These are phyloP conservation scores for Calliopum simillimum DNA, from an alignment of 2,888 invertebrate species.

Conservation along the genomic window DNA sequence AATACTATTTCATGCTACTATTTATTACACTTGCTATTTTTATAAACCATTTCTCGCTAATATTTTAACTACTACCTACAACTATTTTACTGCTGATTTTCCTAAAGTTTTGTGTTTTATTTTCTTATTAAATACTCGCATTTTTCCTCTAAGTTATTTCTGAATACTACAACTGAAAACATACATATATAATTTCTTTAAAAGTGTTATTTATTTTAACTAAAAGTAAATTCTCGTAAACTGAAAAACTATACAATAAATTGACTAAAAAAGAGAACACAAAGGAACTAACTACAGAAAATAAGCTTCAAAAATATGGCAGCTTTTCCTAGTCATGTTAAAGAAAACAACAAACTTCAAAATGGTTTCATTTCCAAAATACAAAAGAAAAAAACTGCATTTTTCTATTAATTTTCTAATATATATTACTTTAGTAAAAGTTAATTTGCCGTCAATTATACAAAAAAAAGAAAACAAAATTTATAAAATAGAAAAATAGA, in stretches of 20 bases:
- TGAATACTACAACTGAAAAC: background rate
- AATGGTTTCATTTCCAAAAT: conserved; percentile 15
- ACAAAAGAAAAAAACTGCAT: background rate
- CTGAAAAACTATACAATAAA: conserved; percentile 37
- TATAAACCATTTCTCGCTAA: background rate
- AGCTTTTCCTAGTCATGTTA: conserved; percentile 47
- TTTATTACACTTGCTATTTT: background rate
- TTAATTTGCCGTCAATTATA: conserved; percentile 15
- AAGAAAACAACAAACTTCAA: conserved; percentile 6
- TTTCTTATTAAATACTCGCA: too few relatives aligned
- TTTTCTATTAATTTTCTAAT: conserved; percentile 6
- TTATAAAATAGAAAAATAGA: background rate
- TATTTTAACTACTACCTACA: background rate
- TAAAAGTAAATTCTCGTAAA: background rate
- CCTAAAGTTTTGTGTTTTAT: background rate
- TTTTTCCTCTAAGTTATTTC: background rate
- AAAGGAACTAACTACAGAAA: conserved; percentile 32
- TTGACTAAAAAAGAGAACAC: conserved; percentile 39
- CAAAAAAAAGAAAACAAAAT: conserved; percentile 28
- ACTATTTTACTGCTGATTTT: background rate
- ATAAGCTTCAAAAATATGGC: conserved; percentile 29
- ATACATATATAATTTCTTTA: background rate
- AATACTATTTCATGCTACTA: background rate
- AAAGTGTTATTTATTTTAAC: background rate
- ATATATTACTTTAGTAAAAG: background rate